Percentiles rank a stretch among this genome's conserved stretches.
phyloP scores from a whole-genome alignment of 1,140 invertebrate species.

The Mizuhopecten yessoensis region DNA sequence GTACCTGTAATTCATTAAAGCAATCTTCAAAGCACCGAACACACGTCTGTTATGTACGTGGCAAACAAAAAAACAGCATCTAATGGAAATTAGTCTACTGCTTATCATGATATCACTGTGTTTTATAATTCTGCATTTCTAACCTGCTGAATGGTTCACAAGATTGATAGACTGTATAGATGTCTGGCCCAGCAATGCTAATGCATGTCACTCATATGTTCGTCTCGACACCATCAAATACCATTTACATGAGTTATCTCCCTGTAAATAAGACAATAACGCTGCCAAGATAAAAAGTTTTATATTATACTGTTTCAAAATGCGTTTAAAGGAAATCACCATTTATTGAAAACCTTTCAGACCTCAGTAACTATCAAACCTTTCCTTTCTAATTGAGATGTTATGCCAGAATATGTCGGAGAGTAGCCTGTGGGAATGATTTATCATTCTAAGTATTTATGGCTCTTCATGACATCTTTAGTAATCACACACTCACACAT shows the following conservation, averaged over 20 bases:
- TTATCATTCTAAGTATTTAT: too few species aligned
- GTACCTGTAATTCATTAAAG: too few species aligned
- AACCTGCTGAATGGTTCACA: neutral
- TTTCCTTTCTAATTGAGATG: neutral
- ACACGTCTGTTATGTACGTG: neutral
- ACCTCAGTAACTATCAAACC: neutral
- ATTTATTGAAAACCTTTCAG: neutral
- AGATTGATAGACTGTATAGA: slow-evolving; percentile 10
- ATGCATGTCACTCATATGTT: neutral
- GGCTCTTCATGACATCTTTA: too few species aligned
- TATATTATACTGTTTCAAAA: neutral
- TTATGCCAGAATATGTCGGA: too few species aligned
- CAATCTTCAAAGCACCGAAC: too few species aligned
- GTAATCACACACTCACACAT: too few species aligned
- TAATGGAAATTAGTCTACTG: slow-evolving; percentile 15
- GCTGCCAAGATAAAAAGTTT: neutral
- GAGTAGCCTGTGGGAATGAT: too few species aligned
- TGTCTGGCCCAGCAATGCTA: neutral
- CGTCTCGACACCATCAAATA: too few species aligned
- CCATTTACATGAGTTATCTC: neutral
- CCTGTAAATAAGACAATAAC: neutral
- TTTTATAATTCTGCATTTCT: slow-evolving; percentile 21
- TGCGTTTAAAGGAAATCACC: neutral
- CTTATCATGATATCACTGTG: neutral
- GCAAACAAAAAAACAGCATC: neutral